Conservation (phyloP, 1,140 invertebrate species). For the Helicoverpa armigera region DNA sequence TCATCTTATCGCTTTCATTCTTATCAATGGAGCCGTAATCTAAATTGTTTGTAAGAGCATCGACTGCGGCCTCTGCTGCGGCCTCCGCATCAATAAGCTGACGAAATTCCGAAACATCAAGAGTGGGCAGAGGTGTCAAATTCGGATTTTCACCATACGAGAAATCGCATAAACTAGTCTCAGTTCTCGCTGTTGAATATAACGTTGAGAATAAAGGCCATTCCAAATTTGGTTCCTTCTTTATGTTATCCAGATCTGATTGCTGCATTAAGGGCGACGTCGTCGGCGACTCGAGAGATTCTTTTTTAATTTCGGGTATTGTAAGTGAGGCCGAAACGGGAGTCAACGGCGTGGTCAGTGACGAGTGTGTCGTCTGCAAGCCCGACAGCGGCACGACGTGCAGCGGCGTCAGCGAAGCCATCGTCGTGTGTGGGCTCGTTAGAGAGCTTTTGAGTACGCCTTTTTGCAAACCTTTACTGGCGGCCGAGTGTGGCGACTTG, state of each 20-base stretch:
- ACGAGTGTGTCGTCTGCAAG: not conserved
- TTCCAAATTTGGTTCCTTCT: slow-evolving; percentile 70
- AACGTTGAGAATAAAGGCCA: slow-evolving; percentile 63
- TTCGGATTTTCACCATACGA: slow-evolving; percentile 62
- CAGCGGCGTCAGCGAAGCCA: not conserved
- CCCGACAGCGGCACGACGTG: not conserved
- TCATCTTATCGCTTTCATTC: slow-evolving; percentile 57
- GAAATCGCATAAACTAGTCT: slow-evolving; percentile 69
- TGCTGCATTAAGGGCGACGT: slow-evolving; percentile 59
- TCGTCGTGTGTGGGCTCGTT: not conserved
- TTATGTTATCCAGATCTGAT: slow-evolving; percentile 69
- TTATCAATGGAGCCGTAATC: not conserved
- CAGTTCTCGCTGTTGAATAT: slow-evolving; percentile 53
- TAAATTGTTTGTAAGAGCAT: slow-evolving; percentile 5
- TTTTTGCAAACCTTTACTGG: slow-evolving; percentile 4
- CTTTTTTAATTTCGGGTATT: slow-evolving; percentile 61
- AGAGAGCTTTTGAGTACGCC: not conserved
- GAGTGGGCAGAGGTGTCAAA: slow-evolving; percentile 56
- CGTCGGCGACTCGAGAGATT: slow-evolving; percentile 22
- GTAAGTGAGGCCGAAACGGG: not conserved
- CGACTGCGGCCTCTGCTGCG: not conserved
- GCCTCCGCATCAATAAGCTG: slow-evolving; percentile 2
- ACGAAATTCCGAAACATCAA: slow-evolving; percentile 69
- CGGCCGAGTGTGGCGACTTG: not conserved
- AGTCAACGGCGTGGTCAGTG: not conserved